phyloP scores from a whole-genome alignment of 2,113 vertebrate species.

The Mionectes macconnelli region DNA sequence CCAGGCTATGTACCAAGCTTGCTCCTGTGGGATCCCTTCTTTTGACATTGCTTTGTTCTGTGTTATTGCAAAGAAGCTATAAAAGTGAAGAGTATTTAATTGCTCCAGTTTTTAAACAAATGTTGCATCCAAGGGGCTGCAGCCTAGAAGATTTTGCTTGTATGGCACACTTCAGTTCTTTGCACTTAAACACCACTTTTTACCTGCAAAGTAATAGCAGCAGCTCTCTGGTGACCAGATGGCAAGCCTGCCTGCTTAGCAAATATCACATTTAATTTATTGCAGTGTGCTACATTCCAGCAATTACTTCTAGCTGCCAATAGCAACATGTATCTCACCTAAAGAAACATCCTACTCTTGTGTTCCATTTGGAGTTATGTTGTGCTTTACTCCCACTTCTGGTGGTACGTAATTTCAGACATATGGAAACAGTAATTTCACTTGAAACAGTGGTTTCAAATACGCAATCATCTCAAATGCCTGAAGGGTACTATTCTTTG shows the following conservation, averaged over 20 bases:
- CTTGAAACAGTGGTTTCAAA: slow-evolving; percentile 23
- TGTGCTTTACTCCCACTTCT: slow-evolving; percentile 37
- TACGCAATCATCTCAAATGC: not conserved
- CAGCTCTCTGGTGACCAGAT: slow-evolving; percentile 53
- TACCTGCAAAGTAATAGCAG: slow-evolving; percentile 36
- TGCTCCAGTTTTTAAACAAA: slow-evolving; percentile 19
- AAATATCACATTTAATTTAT: slow-evolving; percentile 56
- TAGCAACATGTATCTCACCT: slow-evolving; percentile 50
- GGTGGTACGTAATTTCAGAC: slow-evolving; percentile 51
- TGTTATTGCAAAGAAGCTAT: not conserved
- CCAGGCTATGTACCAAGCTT: not conserved
- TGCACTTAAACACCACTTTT: slow-evolving; percentile 24
- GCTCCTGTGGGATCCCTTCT: not conserved
- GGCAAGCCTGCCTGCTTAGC: slow-evolving; percentile 47
- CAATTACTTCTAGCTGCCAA: slow-evolving; percentile 42
- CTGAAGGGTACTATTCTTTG: not conserved
- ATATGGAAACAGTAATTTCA: slow-evolving; percentile 35
- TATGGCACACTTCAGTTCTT: not conserved
- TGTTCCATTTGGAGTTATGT: slow-evolving; percentile 36
- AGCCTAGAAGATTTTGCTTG: not conserved
- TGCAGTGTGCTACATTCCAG: slow-evolving; percentile 53
- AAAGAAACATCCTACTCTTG: slow-evolving; percentile 31
- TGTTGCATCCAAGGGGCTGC: slow-evolving; percentile 1
- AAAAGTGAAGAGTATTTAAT: slow-evolving; percentile 6
- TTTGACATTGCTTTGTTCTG: not conserved